These are phyloP conservation scores for Exocentrus adspersus DNA, from an alignment of 2,888 invertebrate species.

Conservation along the genomic window DNA sequence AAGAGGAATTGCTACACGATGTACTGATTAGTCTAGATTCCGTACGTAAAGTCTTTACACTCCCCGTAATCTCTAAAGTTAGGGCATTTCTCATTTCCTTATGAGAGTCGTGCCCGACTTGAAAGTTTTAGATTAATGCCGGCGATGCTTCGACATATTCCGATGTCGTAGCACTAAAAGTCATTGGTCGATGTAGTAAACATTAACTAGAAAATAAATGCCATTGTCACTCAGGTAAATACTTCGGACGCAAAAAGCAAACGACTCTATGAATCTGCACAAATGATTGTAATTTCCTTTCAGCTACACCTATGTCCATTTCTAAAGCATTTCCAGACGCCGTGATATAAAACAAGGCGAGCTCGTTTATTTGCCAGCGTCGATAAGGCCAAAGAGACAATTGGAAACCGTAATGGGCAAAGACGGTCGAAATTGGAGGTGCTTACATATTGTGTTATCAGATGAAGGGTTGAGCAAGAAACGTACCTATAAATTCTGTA, in stretches of 20 bases:
- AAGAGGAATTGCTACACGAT: background rate
- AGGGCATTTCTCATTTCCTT: slow-evolving; percentile 10
- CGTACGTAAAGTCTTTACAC: background rate
- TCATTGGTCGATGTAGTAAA: too few relatives aligned
- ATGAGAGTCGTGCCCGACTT: background rate
- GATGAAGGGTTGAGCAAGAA: too few relatives aligned
- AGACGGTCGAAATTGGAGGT: background rate
- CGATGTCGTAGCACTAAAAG: background rate
- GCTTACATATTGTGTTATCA: too few relatives aligned
- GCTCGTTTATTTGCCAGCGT: background rate
- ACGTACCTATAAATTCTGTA: too few relatives aligned
- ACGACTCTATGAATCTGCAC: too few relatives aligned
- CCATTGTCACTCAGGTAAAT: too few relatives aligned
- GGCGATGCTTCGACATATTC: background rate
- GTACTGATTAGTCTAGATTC: background rate
- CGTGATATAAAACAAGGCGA: background rate
- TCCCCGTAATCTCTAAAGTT: slow-evolving; percentile 6
- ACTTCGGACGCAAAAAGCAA: too few relatives aligned
- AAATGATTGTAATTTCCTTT: too few relatives aligned
- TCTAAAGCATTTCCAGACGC: background rate
- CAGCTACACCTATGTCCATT: background rate
- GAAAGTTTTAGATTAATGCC: background rate
- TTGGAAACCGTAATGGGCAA: background rate
- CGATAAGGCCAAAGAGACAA: background rate
- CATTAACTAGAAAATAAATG: too few relatives aligned